phyloP scores from a whole-genome alignment of 2,113 vertebrate species.

The Pleuronectes platessa region DNA sequence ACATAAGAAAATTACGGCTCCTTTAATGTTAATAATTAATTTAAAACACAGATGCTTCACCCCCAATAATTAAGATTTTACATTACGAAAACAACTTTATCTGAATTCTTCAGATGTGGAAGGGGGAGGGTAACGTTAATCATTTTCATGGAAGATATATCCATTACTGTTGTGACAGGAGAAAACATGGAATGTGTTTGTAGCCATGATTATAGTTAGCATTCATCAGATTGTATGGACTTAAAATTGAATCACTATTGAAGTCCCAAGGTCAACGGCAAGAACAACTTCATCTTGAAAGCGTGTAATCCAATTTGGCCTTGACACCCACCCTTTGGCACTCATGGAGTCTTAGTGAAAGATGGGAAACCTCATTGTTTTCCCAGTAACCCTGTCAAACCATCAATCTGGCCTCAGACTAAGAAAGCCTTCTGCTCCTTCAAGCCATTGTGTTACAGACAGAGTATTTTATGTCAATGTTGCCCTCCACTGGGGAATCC shows the following conservation, averaged over 20 bases:
- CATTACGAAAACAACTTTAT: slow-evolving; percentile 16
- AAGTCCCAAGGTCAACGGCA: slow-evolving; percentile 63
- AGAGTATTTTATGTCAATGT: not conserved
- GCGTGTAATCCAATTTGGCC: slow-evolving; percentile 60
- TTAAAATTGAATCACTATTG: slow-evolving; percentile 56
- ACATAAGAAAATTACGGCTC: not conserved
- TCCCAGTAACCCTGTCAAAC: slow-evolving; percentile 38
- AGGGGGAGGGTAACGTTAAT: not conserved
- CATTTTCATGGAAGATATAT: not conserved
- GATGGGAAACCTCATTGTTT: slow-evolving; percentile 25
- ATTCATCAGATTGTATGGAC: slow-evolving; percentile 33
- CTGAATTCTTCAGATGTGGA: not conserved
- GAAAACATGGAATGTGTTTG: slow-evolving; percentile 19
- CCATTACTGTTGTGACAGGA: slow-evolving; percentile 9
- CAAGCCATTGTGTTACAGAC: not conserved
- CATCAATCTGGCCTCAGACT: slow-evolving; percentile 40
- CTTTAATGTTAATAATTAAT: not conserved
- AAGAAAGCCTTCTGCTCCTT: not conserved
- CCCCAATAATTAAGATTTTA: not conserved
- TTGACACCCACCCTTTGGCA: slow-evolving; percentile 35
- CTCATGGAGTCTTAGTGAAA: slow-evolving; percentile 12
- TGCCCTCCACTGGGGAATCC: not conserved
- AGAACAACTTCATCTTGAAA: slow-evolving; percentile 51
- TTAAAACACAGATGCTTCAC: slow-evolving; percentile 1
- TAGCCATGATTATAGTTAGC: slow-evolving; percentile 26